Percentiles rank a stretch among this genome's conserved stretches.
Evolutionary conservation across 2,113 vertebrate genomes (phyloP).

Genomic region (Dipodomys merriami): DNA sequence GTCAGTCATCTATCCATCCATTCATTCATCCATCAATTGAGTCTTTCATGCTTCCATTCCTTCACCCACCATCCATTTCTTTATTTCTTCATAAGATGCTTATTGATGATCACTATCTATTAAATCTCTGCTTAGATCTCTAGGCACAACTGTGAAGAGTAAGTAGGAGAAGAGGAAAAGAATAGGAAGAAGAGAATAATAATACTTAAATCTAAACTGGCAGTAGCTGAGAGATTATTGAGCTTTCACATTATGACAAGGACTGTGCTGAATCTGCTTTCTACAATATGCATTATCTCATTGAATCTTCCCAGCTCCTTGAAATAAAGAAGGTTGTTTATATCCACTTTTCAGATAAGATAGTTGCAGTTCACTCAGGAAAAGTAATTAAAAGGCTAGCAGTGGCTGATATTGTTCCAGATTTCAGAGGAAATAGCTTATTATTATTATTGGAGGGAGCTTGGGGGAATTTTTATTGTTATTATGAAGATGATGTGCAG

Average conservation of each 20-base stretch:
- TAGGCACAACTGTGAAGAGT: constrained; percentile 2
- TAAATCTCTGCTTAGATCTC: not conserved
- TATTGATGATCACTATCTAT: not conserved
- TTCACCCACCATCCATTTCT: not conserved
- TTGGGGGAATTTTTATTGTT: no score
- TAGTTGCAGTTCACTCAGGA: not conserved
- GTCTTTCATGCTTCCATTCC: not conserved
- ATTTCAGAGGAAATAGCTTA: not conserved
- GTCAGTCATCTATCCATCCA: no score
- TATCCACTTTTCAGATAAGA: not conserved
- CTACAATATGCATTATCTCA: not conserved
- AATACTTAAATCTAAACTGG: not conserved
- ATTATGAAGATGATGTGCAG: no score
- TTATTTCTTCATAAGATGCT: not conserved
- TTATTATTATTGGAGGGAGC: no score
- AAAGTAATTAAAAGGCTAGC: not conserved
- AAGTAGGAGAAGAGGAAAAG: not conserved
- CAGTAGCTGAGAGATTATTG: not conserved
- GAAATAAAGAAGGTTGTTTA: not conserved
- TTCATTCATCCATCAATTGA: not conserved
- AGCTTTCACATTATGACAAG: not conserved
- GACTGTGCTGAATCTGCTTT: not conserved
- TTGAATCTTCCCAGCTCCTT: not conserved
- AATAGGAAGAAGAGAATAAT: not conserved
- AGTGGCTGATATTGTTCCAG: not conserved